Percentiles rank a stretch among this genome's conserved stretches.
Evolutionary conservation across 2,113 vertebrate genomes (phyloP).

Genomic region (Epinephelus cyanopodus): DNA sequence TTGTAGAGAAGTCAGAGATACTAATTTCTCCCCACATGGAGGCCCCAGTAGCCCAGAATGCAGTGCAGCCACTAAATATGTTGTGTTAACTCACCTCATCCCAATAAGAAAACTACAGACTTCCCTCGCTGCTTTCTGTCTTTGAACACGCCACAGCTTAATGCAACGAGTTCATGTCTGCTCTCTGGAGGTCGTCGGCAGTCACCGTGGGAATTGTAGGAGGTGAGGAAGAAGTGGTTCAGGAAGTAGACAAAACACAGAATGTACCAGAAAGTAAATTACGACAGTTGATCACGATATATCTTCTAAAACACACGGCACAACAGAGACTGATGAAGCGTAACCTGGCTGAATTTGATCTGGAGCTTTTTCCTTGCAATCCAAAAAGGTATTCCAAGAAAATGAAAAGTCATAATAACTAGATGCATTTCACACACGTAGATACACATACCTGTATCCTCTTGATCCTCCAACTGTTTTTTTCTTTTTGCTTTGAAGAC

Average conservation of each 20-base stretch:
- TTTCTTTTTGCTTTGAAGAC: conserved; percentile 29
- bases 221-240: conserved; percentile 6
- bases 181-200: conserved; percentile 6
- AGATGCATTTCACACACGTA: not conserved
- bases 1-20: not conserved
- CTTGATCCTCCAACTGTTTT: not conserved
- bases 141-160: not conserved
- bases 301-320: conserved; percentile 15
- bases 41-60: not conserved
- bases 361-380: not conserved
- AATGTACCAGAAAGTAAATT: conserved; percentile 44
- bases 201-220: not conserved
- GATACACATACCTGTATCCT: not conserved
- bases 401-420: conserved; percentile 6
- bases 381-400: not conserved
- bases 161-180: conserved; percentile 5
- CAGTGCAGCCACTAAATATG: not conserved
- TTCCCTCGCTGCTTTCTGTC: not conserved
- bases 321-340: conserved; percentile 47
- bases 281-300: conserved; percentile 44
- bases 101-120: not conserved
- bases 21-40: not conserved
- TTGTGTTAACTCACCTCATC: not conserved
- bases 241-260: conserved; percentile 20
- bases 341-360: not conserved